Conservation (phyloP, 92 coral and sea anemone genomes). For the Actinernus sp. region DNA sequence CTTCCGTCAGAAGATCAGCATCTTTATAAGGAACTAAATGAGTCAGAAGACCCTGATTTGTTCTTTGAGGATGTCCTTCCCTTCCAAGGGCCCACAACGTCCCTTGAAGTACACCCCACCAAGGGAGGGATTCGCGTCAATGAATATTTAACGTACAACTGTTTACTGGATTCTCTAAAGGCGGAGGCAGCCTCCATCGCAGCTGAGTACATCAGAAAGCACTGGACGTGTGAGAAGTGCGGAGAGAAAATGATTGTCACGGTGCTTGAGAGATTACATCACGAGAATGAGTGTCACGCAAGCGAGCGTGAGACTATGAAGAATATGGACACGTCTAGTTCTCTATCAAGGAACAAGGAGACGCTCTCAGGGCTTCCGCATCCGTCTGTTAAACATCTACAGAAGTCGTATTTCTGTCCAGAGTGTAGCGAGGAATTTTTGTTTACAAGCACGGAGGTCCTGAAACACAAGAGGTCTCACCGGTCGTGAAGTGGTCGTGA, state of each 20-base stretch:
- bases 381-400: slow-evolving; percentile 57
- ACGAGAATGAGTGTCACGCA: slow-evolving; percentile 71
- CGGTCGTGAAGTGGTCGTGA: no score
- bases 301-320: slow-evolving; percentile 3
- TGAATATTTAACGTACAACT: slow-evolving; percentile 91
- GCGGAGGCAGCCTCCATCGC: slow-evolving; percentile 94
- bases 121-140: slow-evolving; percentile 92
- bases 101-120: slow-evolving; percentile 74
- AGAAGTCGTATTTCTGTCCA: slow-evolving; percentile 69
- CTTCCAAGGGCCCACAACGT: slow-evolving; percentile 42
- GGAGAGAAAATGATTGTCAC: slow-evolving; percentile 95
- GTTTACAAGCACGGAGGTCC: slow-evolving; percentile 89
- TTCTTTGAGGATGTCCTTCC: slow-evolving; percentile 40
- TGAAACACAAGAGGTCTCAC: slow-evolving; percentile 86
- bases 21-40: slow-evolving; percentile 79
- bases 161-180: slow-evolving; percentile 69
- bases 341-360: neutral
- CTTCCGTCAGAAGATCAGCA: slow-evolving; percentile 84
- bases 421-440: slow-evolving; percentile 73
- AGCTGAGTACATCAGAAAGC: slow-evolving; percentile 86
- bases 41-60: slow-evolving; percentile 23
- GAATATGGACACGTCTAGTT: slow-evolving; percentile 3
- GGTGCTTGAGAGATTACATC: slow-evolving; percentile 87
- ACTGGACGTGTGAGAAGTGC: slow-evolving; percentile 92
- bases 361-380: slow-evolving; percentile 7